A percentile compares a stretch with the other conserved stretches of the same genome.
Evolutionary conservation across 2,888 invertebrate species (phyloP).

Genomic region (Carpatolechia fugitivella): DNA sequence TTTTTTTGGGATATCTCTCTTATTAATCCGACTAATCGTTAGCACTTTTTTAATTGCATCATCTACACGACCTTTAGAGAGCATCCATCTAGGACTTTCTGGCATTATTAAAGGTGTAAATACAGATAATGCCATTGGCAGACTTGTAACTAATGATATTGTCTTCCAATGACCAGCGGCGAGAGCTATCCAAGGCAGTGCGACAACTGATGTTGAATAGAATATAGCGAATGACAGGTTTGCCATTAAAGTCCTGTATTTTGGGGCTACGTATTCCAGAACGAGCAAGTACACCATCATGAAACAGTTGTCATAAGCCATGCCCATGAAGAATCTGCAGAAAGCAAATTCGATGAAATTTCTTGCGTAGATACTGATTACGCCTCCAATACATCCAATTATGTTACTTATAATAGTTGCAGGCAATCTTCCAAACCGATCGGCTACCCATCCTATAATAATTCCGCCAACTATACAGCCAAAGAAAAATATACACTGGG

Average conservation of each 20-base stretch:
- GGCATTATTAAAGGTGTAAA: constrained; percentile 47
- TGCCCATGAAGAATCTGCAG: constrained; percentile 51
- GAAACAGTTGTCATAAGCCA: constrained; percentile 56
- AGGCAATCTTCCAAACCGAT: constrained; percentile 52
- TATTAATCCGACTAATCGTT: constrained; percentile 48
- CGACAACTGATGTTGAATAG: constrained; percentile 40
- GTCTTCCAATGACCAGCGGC: constrained; percentile 54
- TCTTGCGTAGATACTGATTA: constrained; percentile 41
- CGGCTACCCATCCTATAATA: constrained; percentile 49
- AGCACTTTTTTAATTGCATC: constrained; percentile 47
- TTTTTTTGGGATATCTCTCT: constrained; percentile 42
- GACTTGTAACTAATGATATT: constrained; percentile 49
- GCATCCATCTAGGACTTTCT: constrained; percentile 56
- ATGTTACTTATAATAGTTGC: constrained; percentile 44
- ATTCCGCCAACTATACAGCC: constrained; percentile 53
- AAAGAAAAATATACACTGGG: constrained; percentile 53
- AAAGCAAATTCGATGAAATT: constrained; percentile 45
- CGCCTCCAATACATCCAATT: constrained; percentile 45
- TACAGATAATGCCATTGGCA: constrained; percentile 43
- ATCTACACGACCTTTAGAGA: constrained; percentile 50
- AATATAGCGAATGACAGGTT: constrained; percentile 51
- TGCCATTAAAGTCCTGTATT: constrained; percentile 48
- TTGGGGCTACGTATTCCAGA: constrained; percentile 54
- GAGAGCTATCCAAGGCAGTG: constrained; percentile 49
- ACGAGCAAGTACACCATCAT: constrained; percentile 52